Evolutionary conservation across 37 sponge, comb jelly and placozoan genomes (phyloP).

Genomic region (Agelas oroides): DNA sequence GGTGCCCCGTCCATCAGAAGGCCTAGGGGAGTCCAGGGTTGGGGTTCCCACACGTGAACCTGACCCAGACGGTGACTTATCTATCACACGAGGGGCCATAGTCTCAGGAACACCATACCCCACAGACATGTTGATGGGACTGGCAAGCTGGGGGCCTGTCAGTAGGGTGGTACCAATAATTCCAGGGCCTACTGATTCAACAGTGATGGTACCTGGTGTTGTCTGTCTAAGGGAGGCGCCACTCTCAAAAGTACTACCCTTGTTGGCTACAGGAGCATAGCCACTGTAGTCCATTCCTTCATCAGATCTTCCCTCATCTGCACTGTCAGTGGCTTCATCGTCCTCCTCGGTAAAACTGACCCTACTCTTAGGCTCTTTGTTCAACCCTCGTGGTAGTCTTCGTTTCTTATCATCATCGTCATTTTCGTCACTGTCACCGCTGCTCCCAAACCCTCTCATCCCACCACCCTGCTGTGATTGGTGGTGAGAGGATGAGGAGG

Average conservation of each 20-base stretch:
- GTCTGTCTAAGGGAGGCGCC: not conserved
- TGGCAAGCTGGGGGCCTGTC: not conserved
- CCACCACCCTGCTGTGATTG: not conserved
- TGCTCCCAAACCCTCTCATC: constrained; percentile 19
- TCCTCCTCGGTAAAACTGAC: constrained; percentile 16
- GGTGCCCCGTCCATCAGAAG: not conserved
- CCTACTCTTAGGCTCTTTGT: constrained; percentile 10
- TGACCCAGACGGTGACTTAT: not conserved
- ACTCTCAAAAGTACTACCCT: not conserved
- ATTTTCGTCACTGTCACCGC: constrained; percentile 33
- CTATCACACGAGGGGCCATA: not conserved
- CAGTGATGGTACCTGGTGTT: not conserved
- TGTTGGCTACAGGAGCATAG: not conserved
- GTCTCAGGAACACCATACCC: constrained; percentile 39
- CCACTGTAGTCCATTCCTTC: not conserved
- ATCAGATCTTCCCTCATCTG: constrained; percentile 45
- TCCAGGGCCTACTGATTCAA: not conserved
- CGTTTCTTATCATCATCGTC: constrained; percentile 32
- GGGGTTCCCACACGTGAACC: constrained; percentile 15
- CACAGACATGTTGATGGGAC: constrained; percentile 42
- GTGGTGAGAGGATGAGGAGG: not conserved
- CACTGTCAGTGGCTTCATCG: constrained; percentile 69
- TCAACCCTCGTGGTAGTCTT: not conserved
- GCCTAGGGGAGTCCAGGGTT: constrained; percentile 37
- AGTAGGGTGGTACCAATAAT: too few species aligned